Evolutionary conservation across 2,888 invertebrate genomes (phyloP), one percentile per base, ranked within the genome.

Genomic region (Caenorhabditis drosophilae): DNA sequence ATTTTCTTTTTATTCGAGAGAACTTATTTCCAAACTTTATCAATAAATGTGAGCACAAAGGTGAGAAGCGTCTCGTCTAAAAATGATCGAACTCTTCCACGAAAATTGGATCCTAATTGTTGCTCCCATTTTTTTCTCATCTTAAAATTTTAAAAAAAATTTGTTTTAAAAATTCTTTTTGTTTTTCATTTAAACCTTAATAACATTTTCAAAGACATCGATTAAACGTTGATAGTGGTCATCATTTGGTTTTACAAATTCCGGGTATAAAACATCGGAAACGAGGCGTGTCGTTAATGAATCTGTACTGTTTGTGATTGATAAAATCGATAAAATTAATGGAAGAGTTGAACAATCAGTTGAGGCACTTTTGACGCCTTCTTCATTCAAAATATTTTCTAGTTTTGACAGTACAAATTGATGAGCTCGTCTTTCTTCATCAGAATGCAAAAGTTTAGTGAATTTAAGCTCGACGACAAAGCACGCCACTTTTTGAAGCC

Each of bases 11-110:
- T n/a, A n/a, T n/a, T n/a, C n/a, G n/a, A 38, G 22, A 36, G 26
- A 15, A 48, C 44, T 45, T 51, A 48, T 31, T 58, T 27, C 50
- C 38, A 49, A 18, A 38, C 76, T 68, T 75, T 71, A 47, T 82
- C 82, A 40, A 82, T 63, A 34, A 76, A 77, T 2, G 70, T 69
- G 31, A 69, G 55, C 4, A 77, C 45, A 47, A 70, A 77, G 4
- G 74, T 74, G 34, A 80, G 71, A 4, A 80, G 59, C n/a, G 75
- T 70, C 11, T 70, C 61, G 42, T 80, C 80, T n/a, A 80, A 48
- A 48, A 80, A 80, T 4, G 45, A 11, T 35, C 57, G 61, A 15
- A 76, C 44, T 25, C 59, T 47, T 20, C 68, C 68, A 2, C 20
- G 20, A 22, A 59, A 73, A 12, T 55, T 52, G 4, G 31, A 40